Evolutionary conservation across 2,888 invertebrate species (phyloP), one percentile per base, ranked within the genome.

Genomic region (Euspilapteryx auroguttella): DNA sequence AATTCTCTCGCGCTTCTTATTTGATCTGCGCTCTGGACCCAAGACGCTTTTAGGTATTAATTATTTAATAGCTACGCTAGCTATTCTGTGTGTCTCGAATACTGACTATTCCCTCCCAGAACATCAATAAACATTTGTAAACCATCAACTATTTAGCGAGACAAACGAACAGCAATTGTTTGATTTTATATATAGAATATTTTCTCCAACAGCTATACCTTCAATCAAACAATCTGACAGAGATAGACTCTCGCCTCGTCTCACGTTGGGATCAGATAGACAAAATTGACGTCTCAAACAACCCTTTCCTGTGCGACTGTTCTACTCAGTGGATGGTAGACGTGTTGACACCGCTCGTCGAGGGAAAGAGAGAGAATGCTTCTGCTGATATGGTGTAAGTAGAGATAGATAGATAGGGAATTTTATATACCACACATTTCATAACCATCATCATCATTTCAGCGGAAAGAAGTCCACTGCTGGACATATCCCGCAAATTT

Each of bases 251-350:
- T n/a, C 71, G 78, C 9, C 54, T 87, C 23, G 38, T 86, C 2
- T 77, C 80, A 14, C 75, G 80, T 27, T 90, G 89, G 90, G 81
- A 84, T 38, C 62, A 71, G 29, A 57, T 92, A 12, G 63, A 58
- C 6, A 62, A 63, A 12, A 56, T 87, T 17, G 82, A 87, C 45
- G 71, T 91, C 33, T 75, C 78, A 25, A 78, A 75, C 36, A 90
- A 90, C 51, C 82, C 85, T 0, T 90, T 83, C 82, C 62, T 63
- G n/a, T 91, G 91, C 45, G 86, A 89, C 49, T 87, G 86, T 44
- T 73, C 78, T 29, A 86, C 86, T 45, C 82, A 85, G 47, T 86
- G 86, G 81, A 65, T 89, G 48, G 79, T 88, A 6, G 73, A 80
- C 12, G 77, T 77, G 2, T 51, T 88, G 23, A 75, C 82, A 7